A percentile compares a stretch with the other conserved stretches of the same genome.
These are phyloP conservation scores for Arge pagana DNA, from an alignment of 2,888 invertebrate genomes.

Conservation along the genomic window DNA sequence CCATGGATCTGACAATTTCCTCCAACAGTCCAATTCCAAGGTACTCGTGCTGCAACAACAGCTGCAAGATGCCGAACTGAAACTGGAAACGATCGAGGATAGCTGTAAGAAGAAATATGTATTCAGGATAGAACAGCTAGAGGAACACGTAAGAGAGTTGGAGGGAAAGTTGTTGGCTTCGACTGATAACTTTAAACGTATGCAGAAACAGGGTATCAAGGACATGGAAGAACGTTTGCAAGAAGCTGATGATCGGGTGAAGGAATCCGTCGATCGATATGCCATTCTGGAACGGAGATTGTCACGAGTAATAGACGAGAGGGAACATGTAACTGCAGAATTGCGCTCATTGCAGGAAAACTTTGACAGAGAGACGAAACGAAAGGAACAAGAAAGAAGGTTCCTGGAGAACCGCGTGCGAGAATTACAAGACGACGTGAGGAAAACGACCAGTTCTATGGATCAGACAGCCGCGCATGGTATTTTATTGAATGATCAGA, in stretches of 20 bases:
- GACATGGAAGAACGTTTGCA: slow-evolving; percentile 41
- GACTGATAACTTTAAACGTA: slow-evolving; percentile 38
- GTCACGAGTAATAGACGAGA: slow-evolving; percentile 48
- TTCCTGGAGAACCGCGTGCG: slow-evolving; percentile 55
- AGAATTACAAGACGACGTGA: slow-evolving; percentile 55
- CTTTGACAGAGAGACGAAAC: slow-evolving; percentile 63
- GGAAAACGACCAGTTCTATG: slow-evolving; percentile 45
- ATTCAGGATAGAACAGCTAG: slow-evolving; percentile 39
- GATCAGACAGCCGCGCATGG: slow-evolving; percentile 45
- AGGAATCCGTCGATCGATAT: slow-evolving; percentile 45
- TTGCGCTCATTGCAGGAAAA: slow-evolving; percentile 63
- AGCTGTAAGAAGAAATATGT: slow-evolving; percentile 31
- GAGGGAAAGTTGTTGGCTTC: slow-evolving; percentile 39
- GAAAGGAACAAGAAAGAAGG: slow-evolving; percentile 65
- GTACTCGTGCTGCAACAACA: slow-evolving; percentile 42
- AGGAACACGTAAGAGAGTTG: slow-evolving; percentile 39
- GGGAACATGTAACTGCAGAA: slow-evolving; percentile 64
- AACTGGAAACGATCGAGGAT: slow-evolving; percentile 38
- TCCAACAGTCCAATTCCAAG: slow-evolving; percentile 37
- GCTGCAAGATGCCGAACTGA: slow-evolving; percentile 38
- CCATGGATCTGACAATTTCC: slow-evolving; percentile 35
- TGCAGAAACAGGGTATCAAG: slow-evolving; percentile 36
- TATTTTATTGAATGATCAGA: slow-evolving; percentile 42
- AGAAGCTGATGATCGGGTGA: slow-evolving; percentile 43
- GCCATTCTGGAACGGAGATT: slow-evolving; percentile 45